These are phyloP conservation scores for Trichacis sp. DNA, from an alignment of 2,888 invertebrate species.

Conservation along the genomic window DNA sequence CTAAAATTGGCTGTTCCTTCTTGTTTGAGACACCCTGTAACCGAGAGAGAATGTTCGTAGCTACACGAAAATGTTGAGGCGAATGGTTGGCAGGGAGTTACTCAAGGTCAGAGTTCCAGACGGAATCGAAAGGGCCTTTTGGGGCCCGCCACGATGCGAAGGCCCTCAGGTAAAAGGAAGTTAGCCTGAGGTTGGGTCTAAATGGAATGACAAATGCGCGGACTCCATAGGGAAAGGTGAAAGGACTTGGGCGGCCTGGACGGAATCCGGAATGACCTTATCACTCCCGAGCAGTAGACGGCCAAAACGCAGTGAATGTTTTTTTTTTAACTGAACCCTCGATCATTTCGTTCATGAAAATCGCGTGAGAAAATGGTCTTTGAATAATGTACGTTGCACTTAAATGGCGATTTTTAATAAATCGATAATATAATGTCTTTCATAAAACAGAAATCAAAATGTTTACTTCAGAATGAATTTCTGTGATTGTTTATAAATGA, in stretches of 20 bases:
- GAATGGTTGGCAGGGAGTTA: slow-evolving; percentile 23
- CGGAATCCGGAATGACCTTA: slow-evolving; percentile 37
- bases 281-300: slow-evolving; percentile 19
- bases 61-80: no score
- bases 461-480: no score
- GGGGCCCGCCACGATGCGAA: slow-evolving; percentile 35
- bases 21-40: no score
- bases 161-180: slow-evolving; percentile 60
- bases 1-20: no score
- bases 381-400: no score
- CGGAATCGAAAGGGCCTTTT: slow-evolving; percentile 36
- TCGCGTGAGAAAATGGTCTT: no score
- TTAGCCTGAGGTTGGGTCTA: slow-evolving; percentile 52
- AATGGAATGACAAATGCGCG: slow-evolving; percentile 65
- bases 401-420: no score
- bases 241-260: slow-evolving; percentile 30
- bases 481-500: no score
- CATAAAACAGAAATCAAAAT: no score
- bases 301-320: slow-evolving; percentile 9
- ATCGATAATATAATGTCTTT: no score
- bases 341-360: background rate
- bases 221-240: slow-evolving; percentile 42
- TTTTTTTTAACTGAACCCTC: slow-evolving; percentile 15
- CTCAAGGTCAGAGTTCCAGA: slow-evolving; percentile 39
- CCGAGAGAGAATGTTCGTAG: no score